Evolutionary conservation across 2,797 vertebrate species (phyloP).

Genomic region (Euthynnus affinis): DNA sequence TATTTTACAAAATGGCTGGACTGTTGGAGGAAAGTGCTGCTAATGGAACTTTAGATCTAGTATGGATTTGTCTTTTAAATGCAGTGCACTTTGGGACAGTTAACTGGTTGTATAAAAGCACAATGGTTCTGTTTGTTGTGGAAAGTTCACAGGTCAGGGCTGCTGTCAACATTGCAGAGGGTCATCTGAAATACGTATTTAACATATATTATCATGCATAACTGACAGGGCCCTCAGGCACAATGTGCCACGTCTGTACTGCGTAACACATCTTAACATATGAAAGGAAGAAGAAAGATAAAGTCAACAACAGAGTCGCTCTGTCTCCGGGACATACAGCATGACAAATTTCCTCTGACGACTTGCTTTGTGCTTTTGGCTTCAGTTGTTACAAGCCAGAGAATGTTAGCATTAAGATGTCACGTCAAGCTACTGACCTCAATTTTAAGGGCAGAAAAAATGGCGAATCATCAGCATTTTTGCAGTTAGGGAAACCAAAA

Average conservation of each 20-base stretch:
- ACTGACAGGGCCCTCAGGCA: constrained; percentile 7
- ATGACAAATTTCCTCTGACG: constrained; percentile 9
- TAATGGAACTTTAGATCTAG: background rate
- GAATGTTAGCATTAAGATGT: background rate
- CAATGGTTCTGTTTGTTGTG: constrained; percentile 56
- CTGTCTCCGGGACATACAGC: constrained; percentile 10
- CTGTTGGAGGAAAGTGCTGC: background rate
- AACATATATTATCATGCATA: constrained; percentile 71
- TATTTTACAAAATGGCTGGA: background rate
- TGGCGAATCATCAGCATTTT: background rate
- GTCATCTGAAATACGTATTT: constrained; percentile 62
- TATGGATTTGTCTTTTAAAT: constrained; percentile 17
- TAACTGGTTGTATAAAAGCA: constrained; percentile 38
- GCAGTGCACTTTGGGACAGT: constrained; percentile 18
- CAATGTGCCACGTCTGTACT: constrained; percentile 6
- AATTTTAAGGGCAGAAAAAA: background rate
- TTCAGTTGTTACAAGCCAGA: constrained; percentile 6
- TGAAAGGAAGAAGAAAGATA: constrained; percentile 15
- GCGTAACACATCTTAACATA: background rate
- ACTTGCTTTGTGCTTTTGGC: background rate
- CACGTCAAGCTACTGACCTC: constrained; percentile 4
- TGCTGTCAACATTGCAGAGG: constrained; percentile 38
- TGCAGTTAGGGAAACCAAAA: background rate
- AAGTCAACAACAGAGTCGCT: constrained; percentile 36
- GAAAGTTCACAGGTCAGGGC: constrained; percentile 61